Base-by-base conservation (phyloP, 2,888 invertebrate genomes). In the Cheilosia urbana region DNA sequence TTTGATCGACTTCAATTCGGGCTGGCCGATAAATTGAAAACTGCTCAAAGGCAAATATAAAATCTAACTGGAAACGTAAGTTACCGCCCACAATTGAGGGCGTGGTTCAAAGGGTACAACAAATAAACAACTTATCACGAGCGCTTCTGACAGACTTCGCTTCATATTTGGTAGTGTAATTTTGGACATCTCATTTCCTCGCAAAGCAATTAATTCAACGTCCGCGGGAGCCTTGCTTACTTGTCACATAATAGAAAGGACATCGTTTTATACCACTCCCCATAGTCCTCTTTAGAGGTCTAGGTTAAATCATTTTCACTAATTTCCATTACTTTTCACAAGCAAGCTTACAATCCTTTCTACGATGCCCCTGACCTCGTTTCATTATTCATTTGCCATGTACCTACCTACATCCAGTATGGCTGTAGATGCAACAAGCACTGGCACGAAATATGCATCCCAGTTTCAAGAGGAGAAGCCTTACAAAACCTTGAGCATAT, bases 301-400 rank as follows among this genome's bases (percentile, higher is more conserved):
- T 82, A 77, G 82, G 65, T 82, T 77, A 66, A 71, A 65, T 42
- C 19, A 47, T 45, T 66, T 49, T 37, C 37, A 21, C 27, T 45
- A 53, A 57, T 17, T 53, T 15, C 15, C 60, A 11, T 76, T 68
- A 68, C 60, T 34, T 13, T 24, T 45, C 17, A 65, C 42, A 51
- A 57, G 4, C n/a, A n/a, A n/a, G n/a, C 37, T 37, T 13, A n/a
- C 19, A 65, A 37, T 15, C 2, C 30, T 49, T 47, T 3, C 47
- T 42, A 40, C n/a, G 13, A 55, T 62, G 55, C 9, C 73, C 83
- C 47, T 83, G 83, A 78, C 83, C 72, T 83, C 15, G 62, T 69
- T 83, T 27, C n/a, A 45, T 1, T 9, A 27, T 27, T 55, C 37
- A n/a, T 47, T 17, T 19, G 7, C 19, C 9, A 47, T 47, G 9